Conservation (phyloP, 2,888 invertebrate species). For the Cylindroiulus punctatus region DNA sequence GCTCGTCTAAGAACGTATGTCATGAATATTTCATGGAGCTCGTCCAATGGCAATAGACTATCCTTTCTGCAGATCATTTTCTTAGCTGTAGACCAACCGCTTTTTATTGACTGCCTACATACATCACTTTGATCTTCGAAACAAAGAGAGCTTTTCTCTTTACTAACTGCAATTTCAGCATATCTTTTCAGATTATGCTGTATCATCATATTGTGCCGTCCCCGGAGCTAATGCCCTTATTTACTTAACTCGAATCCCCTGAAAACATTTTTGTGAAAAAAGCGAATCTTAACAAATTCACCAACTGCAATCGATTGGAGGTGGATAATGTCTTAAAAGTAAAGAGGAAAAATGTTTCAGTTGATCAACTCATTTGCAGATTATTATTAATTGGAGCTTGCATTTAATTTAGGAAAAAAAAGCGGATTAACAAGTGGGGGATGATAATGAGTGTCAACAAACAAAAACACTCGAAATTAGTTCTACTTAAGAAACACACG, state of each 20-base stretch:
- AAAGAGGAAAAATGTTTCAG: not conserved
- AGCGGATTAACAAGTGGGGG: not conserved
- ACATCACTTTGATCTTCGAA: conserved; percentile 39
- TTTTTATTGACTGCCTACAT: conserved; percentile 37
- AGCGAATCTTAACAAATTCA: conserved; percentile 43
- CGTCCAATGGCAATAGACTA: conserved; percentile 52
- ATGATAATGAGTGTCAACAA: conserved; percentile 9
- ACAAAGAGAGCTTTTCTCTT: conserved; percentile 28
- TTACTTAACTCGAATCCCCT: conserved; percentile 29
- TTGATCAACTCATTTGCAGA: conserved; percentile 40
- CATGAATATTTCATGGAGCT: conserved; percentile 53
- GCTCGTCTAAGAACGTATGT: conserved; percentile 47
- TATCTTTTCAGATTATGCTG: conserved; percentile 21
- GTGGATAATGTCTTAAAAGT: not conserved
- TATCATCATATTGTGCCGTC: conserved; percentile 7
- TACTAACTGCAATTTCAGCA: conserved; percentile 45
- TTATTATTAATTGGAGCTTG: conserved; percentile 39
- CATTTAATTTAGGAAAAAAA: not conserved
- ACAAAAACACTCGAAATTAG: not conserved
- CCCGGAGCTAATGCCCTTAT: conserved; percentile 39
- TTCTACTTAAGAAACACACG: not conserved
- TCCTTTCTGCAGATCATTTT: conserved; percentile 42
- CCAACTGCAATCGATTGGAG: not conserved
- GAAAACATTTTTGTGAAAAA: not conserved
- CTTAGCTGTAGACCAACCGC: conserved; percentile 41